Evolutionary conservation across 2,113 vertebrate species (phyloP), one percentile per base, ranked within the genome.

Genomic region (Smithornis capensis): DNA sequence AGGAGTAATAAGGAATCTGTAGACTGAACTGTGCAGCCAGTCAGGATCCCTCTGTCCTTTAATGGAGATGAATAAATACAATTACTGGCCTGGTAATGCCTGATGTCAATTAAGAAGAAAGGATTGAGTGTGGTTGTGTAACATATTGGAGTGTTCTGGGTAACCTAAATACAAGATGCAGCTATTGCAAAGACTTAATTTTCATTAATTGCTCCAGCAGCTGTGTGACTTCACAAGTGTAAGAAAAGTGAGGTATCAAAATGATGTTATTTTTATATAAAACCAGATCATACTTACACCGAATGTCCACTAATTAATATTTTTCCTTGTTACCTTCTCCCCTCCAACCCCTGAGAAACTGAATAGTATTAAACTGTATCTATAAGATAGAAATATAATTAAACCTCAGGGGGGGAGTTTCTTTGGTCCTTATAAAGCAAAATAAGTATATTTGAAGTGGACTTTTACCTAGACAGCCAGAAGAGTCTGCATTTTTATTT

Each of bases 401-500:
- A 64, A 78, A 37, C 29, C 29, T 14, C 23, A n/a, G 50, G 21
- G 7, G 23, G 60, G 31, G 35, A 19, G 64, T 24, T 80, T 64
- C 42, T 71, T 83, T 74, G 40, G 56, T 79, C 37, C 73, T 53
- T 70, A 22, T 31, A 33, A 74, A 47, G 40, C 19, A 31, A 50
- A 85, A 23, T 12, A 16, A 62, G 9, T 21, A 0, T 22, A 6
- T 70, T 65, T 70, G 49, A 57, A 42, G 45, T 19, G n/a, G 1
- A 6, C 31, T 59, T 90, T 69, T 56, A 31, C 35, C 24, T 71
- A 31, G 27, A 8, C 25, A 21, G 37, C 0, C 35, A 37, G n/a
- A 60, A 68, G 86, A 97, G 70, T 81, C 77, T 92, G 44, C 87
- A 52, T 94, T 97, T 97, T 96, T 96, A 97, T 97, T 97, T 98